Evolutionary conservation across 2,797 vertebrate species (phyloP).

Genomic region (Bovichtus diacanthus): DNA sequence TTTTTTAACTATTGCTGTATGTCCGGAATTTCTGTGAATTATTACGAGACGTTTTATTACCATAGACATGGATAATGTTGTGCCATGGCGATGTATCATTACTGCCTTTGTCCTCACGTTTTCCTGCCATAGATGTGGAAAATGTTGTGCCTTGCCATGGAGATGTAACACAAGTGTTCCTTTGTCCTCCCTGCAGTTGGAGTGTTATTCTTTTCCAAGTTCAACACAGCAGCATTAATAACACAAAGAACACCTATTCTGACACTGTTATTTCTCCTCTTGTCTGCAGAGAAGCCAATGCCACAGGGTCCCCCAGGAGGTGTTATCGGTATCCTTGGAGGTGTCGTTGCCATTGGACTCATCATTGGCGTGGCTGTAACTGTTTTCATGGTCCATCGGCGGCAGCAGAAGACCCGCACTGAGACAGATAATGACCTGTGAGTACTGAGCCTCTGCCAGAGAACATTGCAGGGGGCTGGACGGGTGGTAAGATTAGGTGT

Average conservation of each 20-base stretch:
- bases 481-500: slow-evolving; percentile 69
- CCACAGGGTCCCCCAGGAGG: slow-evolving; percentile 87
- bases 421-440: slow-evolving; percentile 87
- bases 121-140: neutral
- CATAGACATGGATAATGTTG: neutral
- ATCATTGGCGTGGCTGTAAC: slow-evolving; percentile 86
- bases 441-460: slow-evolving; percentile 78
- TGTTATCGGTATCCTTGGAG: slow-evolving; percentile 88
- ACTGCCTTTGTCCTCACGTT: slow-evolving; percentile 14
- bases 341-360: slow-evolving; percentile 85
- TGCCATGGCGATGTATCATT: neutral
- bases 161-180: neutral
- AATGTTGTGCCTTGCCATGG: neutral
- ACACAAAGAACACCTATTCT: slow-evolving; percentile 46
- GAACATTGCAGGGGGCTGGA: slow-evolving; percentile 60
- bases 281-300: slow-evolving; percentile 89
- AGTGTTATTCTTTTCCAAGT: neutral
- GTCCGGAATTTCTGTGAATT: slow-evolving; percentile 25
- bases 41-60: neutral
- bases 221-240: slow-evolving; percentile 46
- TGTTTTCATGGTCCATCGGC: slow-evolving; percentile 87
- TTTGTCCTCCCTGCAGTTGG: slow-evolving; percentile 1
- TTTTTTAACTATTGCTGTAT: neutral
- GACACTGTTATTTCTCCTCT: slow-evolving; percentile 61
- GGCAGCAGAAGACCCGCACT: slow-evolving; percentile 86